These are phyloP conservation scores for Heterohyrax brucei DNA, from an alignment of 2,797 vertebrate genomes.

Conservation along the genomic window DNA sequence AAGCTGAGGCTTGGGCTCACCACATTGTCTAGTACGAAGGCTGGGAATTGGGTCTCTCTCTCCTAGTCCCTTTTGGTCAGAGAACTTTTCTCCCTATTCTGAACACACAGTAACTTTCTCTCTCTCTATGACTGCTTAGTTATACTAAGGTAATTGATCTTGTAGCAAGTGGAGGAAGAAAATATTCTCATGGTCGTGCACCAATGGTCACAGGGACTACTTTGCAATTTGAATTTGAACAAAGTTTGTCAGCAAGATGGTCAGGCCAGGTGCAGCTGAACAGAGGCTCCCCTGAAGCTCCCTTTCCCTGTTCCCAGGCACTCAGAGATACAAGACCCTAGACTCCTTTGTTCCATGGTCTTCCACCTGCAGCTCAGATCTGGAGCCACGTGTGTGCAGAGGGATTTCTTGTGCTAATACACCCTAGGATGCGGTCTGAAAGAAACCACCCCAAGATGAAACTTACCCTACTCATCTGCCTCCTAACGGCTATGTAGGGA, in stretches of 20 bases:
- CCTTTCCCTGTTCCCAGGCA: not conserved
- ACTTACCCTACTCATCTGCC: not conserved
- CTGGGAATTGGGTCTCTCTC: not conserved
- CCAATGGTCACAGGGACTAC: not conserved
- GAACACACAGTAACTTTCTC: not conserved
- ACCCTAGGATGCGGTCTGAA: not conserved
- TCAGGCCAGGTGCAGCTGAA: not conserved
- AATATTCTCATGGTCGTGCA: not conserved
- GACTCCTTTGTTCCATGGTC: not conserved
- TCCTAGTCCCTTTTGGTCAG: not conserved
- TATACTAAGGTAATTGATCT: not conserved
- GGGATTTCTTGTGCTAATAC: not conserved
- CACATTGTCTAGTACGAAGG: not conserved
- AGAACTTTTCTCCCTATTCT: not conserved
- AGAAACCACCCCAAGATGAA: not conserved
- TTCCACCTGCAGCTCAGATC: not conserved
- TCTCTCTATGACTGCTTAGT: not conserved
- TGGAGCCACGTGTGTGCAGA: not conserved
- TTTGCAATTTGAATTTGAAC: not conserved
- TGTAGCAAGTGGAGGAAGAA: not conserved
- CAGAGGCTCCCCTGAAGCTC: not conserved
- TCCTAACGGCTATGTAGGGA: not conserved
- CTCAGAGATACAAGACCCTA: not conserved
- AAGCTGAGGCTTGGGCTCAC: not conserved
- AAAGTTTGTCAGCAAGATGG: not conserved